Conservation (phyloP, 2,888 invertebrate species). For the Pegoplata infirma region DNA sequence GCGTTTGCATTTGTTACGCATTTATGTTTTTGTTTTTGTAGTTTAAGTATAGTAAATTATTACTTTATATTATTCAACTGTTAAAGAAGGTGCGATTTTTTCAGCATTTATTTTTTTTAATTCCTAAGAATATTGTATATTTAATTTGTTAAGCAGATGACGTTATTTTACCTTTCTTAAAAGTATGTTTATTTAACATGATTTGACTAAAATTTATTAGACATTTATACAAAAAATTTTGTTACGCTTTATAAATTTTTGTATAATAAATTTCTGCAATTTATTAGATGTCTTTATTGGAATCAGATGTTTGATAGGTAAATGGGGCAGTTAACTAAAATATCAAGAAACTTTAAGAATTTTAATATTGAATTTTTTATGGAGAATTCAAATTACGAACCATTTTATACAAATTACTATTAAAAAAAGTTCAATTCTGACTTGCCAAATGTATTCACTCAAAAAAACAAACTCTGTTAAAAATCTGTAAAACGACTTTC, state of each 20-base stretch:
- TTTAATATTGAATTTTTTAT: too few species aligned
- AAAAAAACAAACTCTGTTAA: too few species aligned
- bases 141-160: slow-evolving; percentile 59
- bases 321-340: neutral
- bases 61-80: slow-evolving; percentile 16
- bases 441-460: too few species aligned
- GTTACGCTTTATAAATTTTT: slow-evolving; percentile 19
- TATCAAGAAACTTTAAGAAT: too few species aligned
- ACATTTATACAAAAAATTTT: neutral
- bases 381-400: too few species aligned
- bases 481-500: too few species aligned
- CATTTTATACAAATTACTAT: too few species aligned
- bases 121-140: slow-evolving; percentile 9
- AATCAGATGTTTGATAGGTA: slow-evolving; percentile 9
- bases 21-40: too few species aligned
- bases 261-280: slow-evolving; percentile 19
- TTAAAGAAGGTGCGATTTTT: slow-evolving; percentile 29
- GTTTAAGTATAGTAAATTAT: slow-evolving; percentile 32
- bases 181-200: neutral
- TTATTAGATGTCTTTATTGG: slow-evolving; percentile 29
- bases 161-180: slow-evolving; percentile 30
- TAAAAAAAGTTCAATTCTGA: too few species aligned
- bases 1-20: slow-evolving; percentile 53
- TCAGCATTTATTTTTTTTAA: slow-evolving; percentile 5
- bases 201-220: slow-evolving; percentile 44